These are phyloP conservation scores for Abramis brama DNA, from an alignment of 2,113 vertebrate genomes.

Conservation along the genomic window DNA sequence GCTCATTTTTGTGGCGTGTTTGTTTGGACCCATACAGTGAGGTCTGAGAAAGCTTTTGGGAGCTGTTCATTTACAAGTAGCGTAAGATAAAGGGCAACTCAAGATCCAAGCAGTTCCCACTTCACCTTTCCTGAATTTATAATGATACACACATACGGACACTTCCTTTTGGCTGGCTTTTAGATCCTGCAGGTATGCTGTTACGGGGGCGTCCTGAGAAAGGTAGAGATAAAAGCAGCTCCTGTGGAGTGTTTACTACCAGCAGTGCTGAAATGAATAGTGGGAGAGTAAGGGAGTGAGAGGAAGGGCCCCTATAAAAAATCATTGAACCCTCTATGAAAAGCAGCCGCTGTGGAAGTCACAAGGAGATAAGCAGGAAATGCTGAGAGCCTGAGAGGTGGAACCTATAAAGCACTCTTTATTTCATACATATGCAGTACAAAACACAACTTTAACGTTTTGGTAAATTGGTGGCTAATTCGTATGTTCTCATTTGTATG, in stretches of 20 bases:
- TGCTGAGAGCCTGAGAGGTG: background rate
- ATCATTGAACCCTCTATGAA: conserved; percentile 54
- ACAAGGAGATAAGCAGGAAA: conserved; percentile 32
- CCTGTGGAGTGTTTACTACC: conserved; percentile 71
- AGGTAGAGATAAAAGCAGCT: conserved; percentile 76
- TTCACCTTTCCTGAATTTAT: background rate
- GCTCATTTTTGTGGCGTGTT: conserved; percentile 19
- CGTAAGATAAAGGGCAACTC: background rate
- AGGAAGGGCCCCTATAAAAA: conserved; percentile 68
- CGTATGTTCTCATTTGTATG: no score
- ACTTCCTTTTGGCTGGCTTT: conserved; percentile 44
- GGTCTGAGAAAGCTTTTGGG: background rate
- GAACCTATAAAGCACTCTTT: background rate
- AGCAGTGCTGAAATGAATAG: conserved; percentile 63
- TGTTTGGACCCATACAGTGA: background rate
- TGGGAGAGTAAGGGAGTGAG: conserved; percentile 58
- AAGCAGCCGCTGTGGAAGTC: conserved; percentile 52
- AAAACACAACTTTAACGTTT: background rate
- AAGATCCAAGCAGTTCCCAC: background rate
- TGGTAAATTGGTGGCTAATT: background rate
- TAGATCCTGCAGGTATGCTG: conserved; percentile 60
- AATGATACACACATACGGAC: background rate
- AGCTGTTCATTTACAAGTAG: background rate
- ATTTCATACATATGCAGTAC: background rate
- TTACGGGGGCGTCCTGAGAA: conserved; percentile 62